These are phyloP conservation scores for Origma solitaria DNA, from an alignment of 2,113 vertebrate species.

Conservation along the genomic window DNA sequence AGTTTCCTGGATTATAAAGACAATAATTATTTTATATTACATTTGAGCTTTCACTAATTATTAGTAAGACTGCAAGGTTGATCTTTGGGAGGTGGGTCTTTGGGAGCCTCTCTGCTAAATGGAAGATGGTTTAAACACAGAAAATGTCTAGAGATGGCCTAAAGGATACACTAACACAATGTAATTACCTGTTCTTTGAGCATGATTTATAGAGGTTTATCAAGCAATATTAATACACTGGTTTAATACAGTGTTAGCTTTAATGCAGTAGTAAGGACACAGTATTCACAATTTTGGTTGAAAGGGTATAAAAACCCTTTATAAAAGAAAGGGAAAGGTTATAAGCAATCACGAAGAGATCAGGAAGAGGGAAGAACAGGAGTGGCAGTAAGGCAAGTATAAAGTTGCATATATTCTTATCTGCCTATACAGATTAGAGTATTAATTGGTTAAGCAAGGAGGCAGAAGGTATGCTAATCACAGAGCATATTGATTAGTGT, in stretches of 20 bases:
- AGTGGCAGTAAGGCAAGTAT: neutral
- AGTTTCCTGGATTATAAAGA: constrained; percentile 5
- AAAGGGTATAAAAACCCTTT: neutral
- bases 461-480: neutral
- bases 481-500: neutral
- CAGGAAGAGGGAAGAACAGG: neutral
- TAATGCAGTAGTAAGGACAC: neutral
- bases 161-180: neutral
- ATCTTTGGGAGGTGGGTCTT: neutral
- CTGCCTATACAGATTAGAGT: neutral
- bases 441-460: neutral
- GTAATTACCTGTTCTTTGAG: neutral
- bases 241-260: neutral
- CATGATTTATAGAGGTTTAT: neutral
- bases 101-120: neutral
- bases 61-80: neutral
- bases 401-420: neutral
- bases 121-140: neutral
- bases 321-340: neutral
- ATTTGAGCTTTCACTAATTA: neutral
- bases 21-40: neutral
- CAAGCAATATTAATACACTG: neutral
- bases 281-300: neutral
- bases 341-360: neutral
- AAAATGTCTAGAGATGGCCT: neutral